Base-by-base conservation (phyloP, 2,888 invertebrate genomes). In the Euspilapteryx auroguttella region DNA sequence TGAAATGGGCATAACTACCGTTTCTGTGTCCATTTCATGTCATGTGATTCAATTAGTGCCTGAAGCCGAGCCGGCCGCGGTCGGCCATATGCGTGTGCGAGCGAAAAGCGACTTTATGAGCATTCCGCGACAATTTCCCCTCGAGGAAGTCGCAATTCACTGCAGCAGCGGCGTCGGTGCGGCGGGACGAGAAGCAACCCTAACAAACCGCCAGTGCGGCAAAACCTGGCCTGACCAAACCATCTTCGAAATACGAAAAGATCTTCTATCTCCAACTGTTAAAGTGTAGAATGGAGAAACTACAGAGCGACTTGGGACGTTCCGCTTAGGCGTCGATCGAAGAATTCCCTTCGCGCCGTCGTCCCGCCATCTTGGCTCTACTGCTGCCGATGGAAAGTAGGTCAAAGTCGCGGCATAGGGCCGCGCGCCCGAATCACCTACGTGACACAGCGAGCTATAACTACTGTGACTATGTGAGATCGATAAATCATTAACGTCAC, bases 381-480 rank as follows among this genome's bases (percentile, higher is more conserved):
- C 43, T 44, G 47, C 45, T 44, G 42, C 33, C 29, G 25, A 39
- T 39, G 40, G 42, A 36, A 63, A 59, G 47, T 66, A 47, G 65
- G 64, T 64, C 64, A 66, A 66, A 65, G 63, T 63, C 64, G 48
- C 48, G 44, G 44, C 47, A 47, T 39, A 42, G 42, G 38, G 44
- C 45, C 45, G 45, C 45, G 45, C 45, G 49, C 45, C 44, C 45
- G 43, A 24, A 49, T 41, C n/a, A n/a, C n/a, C n/a, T 57, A 53
- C 50, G 48, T 31, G 24, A 27, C 21, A 23, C 13, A 27, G 10
- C 22, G n/a, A n/a, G n/a, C n/a, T n/a, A n/a, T n/a, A n/a, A n/a
- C n/a, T n/a, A n/a, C n/a, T n/a, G n/a, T n/a, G n/a, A n/a, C n/a
- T n/a, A n/a, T n/a, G n/a, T n/a, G n/a, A n/a, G n/a, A n/a, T n/a